These are phyloP conservation scores for Sceloporus undulatus DNA, from an alignment of 2,113 vertebrate genomes.

Conservation along the genomic window DNA sequence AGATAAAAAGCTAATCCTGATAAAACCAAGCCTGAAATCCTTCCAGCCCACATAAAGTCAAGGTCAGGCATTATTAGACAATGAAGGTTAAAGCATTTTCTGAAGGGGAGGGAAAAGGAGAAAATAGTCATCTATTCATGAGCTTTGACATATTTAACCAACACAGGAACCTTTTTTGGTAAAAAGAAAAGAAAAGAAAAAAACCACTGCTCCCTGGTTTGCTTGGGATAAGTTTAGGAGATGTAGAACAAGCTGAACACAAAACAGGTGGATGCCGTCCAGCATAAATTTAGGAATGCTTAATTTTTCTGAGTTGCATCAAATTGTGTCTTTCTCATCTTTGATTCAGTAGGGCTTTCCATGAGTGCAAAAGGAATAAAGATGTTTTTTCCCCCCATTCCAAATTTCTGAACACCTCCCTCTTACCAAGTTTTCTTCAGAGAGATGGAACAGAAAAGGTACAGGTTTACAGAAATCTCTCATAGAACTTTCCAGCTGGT, in stretches of 20 bases:
- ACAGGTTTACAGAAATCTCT: too few species aligned
- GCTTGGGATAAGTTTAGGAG: conserved; percentile 60
- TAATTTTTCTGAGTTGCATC: background rate
- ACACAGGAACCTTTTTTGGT: conserved; percentile 43
- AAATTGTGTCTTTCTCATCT: background rate
- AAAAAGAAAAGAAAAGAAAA: conserved; percentile 19
- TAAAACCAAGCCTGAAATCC: conserved; percentile 80
- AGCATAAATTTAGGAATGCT: background rate
- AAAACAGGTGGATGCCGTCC: conserved; percentile 31
- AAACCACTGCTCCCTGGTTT: conserved; percentile 60
- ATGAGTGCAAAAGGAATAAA: background rate
- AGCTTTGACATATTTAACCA: conserved; percentile 69
- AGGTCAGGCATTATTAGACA: conserved; percentile 74
- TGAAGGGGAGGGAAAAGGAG: conserved; percentile 53
- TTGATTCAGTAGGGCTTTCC: background rate
- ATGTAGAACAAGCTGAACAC: conserved; percentile 50
- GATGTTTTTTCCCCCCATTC: background rate
- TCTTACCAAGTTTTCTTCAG: background rate
- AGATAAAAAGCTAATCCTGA: conserved; percentile 82
- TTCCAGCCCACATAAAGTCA: conserved; percentile 75
- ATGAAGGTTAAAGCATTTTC: conserved; percentile 75
- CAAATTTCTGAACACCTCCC: background rate
- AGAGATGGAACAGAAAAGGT: background rate
- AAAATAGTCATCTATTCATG: conserved; percentile 56
- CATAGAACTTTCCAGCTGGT: background rate